phyloP scores from a whole-genome alignment of 2,888 invertebrate species.

The Agapostemon virescens region DNA sequence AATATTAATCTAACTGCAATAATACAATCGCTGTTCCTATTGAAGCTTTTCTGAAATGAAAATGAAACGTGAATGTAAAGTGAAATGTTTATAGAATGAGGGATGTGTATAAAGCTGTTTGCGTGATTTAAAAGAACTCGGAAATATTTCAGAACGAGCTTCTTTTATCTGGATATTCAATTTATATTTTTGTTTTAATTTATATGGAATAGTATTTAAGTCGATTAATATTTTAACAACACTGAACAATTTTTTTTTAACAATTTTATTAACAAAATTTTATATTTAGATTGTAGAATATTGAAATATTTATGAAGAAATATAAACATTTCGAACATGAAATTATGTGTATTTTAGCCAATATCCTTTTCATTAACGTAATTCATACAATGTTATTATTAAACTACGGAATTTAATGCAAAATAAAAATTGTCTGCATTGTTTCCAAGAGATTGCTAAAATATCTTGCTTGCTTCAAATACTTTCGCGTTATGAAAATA shows the following conservation, averaged over 20 bases:
- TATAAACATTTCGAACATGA: not conserved
- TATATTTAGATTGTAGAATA: not conserved
- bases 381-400: not conserved
- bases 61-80: not conserved
- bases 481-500: no score
- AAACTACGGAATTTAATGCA: no score
- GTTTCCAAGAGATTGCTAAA: no score
- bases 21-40: conserved; percentile 60
- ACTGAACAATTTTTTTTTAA: conserved; percentile 3
- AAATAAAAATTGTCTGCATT: no score
- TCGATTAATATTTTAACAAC: conserved; percentile 29
- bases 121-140: not conserved
- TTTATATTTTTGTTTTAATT: conserved; percentile 10
- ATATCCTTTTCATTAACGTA: not conserved
- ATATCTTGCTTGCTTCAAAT: no score
- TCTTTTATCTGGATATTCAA: not conserved
- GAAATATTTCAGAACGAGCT: not conserved
- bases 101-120: not conserved
- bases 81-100: not conserved
- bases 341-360: not conserved
- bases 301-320: conserved; percentile 5
- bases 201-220: conserved; percentile 4
- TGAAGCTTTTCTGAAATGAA: conserved; percentile 13
- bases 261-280: conserved; percentile 23
- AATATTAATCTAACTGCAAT: conserved; percentile 49